Evolutionary conservation across 2,888 invertebrate species (phyloP).

Genomic region (Synergus umbraculus): DNA sequence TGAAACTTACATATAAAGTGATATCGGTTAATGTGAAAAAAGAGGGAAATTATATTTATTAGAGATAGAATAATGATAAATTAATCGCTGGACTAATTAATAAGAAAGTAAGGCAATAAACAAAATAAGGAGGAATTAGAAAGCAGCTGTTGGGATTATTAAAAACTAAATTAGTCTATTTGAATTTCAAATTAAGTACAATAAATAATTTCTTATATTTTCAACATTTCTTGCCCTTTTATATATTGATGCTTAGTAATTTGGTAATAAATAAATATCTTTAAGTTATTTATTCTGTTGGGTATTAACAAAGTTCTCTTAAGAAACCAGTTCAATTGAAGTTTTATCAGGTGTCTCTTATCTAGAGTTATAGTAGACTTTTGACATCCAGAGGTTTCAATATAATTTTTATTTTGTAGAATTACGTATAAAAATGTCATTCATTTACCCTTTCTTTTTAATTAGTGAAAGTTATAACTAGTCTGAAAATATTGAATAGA

Average conservation of each 20-base stretch:
- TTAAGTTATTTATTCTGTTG: background rate
- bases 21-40: background rate
- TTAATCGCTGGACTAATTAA: slow-evolving; percentile 22
- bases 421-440: no score
- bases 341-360: no score
- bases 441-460: no score
- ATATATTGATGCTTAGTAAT: background rate
- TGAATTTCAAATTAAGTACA: slow-evolving; percentile 11
- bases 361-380: no score
- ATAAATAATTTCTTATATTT: slow-evolving; percentile 19
- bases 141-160: slow-evolving; percentile 13
- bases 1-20: background rate
- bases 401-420: no score
- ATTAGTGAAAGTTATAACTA: no score
- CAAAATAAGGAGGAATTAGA: slow-evolving; percentile 28
- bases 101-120: slow-evolving; percentile 35
- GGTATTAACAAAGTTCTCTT: background rate
- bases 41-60: background rate
- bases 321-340: background rate
- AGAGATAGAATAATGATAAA: slow-evolving; percentile 13
- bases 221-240: slow-evolving; percentile 5
- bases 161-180: slow-evolving; percentile 18
- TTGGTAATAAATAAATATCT: background rate
- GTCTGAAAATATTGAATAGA: no score
- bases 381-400: no score